Evolutionary conservation across 2,888 invertebrate species (phyloP).

Genomic region (Drosophila pseudotakahashii): DNA sequence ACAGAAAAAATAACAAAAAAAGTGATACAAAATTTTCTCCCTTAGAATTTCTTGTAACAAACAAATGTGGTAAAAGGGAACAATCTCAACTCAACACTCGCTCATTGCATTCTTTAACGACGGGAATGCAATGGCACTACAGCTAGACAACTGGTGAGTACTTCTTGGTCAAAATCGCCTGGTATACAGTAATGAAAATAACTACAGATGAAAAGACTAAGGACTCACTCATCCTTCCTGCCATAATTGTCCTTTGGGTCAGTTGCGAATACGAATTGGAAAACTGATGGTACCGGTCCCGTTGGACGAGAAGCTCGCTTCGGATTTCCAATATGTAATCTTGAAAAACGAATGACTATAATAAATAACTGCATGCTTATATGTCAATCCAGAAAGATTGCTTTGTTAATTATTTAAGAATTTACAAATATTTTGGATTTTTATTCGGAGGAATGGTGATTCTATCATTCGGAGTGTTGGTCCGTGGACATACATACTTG

Average conservation of each 20-base stretch:
- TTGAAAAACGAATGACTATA: too few relatives aligned
- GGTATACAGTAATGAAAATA: too few relatives aligned
- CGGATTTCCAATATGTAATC: not conserved
- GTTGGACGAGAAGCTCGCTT: conserved; percentile 3
- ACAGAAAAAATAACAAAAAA: not conserved
- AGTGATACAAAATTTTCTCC: not conserved
- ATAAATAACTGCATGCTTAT: not conserved
- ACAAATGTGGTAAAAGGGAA: not conserved
- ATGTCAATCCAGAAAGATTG: not conserved
- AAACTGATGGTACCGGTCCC: conserved; percentile 2
- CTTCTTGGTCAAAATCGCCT: too few relatives aligned
- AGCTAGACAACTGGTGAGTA: not conserved
- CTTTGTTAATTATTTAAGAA: too few relatives aligned
- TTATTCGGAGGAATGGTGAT: too few relatives aligned
- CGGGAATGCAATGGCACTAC: not conserved
- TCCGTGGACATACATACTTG: not conserved
- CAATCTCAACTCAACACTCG: not conserved
- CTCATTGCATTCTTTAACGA: not conserved
- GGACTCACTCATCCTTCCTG: too few relatives aligned
- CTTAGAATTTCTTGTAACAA: not conserved
- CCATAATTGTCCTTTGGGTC: too few relatives aligned
- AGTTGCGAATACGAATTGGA: too few relatives aligned
- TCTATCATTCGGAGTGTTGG: too few relatives aligned
- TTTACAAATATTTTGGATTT: too few relatives aligned
- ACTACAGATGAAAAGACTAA: too few relatives aligned